Evolutionary conservation across 2,888 invertebrate species (phyloP).

Genomic region (Pterobdella sp.): DNA sequence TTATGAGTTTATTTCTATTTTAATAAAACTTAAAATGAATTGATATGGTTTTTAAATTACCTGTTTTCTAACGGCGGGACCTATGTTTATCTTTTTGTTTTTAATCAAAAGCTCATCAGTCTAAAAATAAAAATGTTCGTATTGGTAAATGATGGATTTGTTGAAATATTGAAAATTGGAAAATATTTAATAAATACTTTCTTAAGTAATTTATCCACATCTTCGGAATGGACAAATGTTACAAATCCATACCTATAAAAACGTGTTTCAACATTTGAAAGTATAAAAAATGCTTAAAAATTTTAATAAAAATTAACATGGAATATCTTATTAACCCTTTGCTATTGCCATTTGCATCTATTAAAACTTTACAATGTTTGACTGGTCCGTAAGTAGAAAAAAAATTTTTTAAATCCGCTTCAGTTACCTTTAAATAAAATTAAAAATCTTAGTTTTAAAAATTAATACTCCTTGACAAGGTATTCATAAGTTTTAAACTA

Average conservation of each 20-base stretch:
- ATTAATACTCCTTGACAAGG: not conserved
- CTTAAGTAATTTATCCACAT: slow-evolving; percentile 57
- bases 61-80: slow-evolving; percentile 77
- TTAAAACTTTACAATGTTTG: slow-evolving; percentile 81
- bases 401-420: slow-evolving; percentile 78
- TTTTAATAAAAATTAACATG: slow-evolving; percentile 2
- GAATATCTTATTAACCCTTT: slow-evolving; percentile 59
- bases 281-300: not conserved
- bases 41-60: no score
- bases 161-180: not conserved
- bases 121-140: slow-evolving; percentile 49
- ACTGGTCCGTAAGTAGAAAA: slow-evolving; percentile 73
- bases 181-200: slow-evolving; percentile 53
- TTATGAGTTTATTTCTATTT: no score
- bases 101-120: slow-evolving; percentile 69
- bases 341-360: slow-evolving; percentile 85
- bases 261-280: not conserved
- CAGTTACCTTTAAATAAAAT: slow-evolving; percentile 62
- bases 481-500: slow-evolving; percentile 4
- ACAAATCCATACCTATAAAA: slow-evolving; percentile 64
- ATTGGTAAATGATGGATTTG: not conserved
- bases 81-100: slow-evolving; percentile 74
- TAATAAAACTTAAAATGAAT: no score
- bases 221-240: slow-evolving; percentile 77
- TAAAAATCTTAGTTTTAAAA: not conserved